A percentile compares a stretch with the other conserved stretches of the same genome.
These are phyloP conservation scores for Solen grandis DNA, from an alignment of 1,140 invertebrate genomes.

Conservation along the genomic window DNA sequence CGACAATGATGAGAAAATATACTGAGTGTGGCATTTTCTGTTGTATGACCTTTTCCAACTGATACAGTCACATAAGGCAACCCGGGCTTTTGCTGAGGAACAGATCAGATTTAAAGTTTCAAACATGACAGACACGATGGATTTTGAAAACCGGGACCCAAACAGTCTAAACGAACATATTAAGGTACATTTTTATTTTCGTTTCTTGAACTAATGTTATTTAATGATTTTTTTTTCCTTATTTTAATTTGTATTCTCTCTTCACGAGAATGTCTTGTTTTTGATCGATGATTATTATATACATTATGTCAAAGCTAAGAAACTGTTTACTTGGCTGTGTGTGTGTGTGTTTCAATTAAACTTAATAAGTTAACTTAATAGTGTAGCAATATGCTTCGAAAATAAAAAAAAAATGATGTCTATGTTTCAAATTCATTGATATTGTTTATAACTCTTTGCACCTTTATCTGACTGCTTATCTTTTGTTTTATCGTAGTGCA, in stretches of 20 bases:
- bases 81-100: no score
- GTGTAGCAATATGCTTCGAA: no score
- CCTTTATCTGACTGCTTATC: conserved; percentile 12
- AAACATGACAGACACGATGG: no score
- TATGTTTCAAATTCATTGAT: neutral
- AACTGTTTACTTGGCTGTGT: neutral
- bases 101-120: no score
- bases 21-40: no score
- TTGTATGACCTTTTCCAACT: no score
- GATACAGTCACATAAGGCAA: no score
- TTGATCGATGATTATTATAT: neutral
- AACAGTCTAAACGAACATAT: conserved; percentile 30
- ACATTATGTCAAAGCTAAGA: neutral
- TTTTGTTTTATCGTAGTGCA: conserved; percentile 32
- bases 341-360: neutral
- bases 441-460: neutral
- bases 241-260: neutral
- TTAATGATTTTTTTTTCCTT: neutral
- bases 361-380: no score
- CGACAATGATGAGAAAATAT: no score
- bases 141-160: no score
- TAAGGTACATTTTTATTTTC: no score
- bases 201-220: no score
- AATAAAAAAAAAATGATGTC: neutral
- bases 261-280: neutral